Base-by-base conservation (phyloP, 2,797 vertebrate species). In the Lepilemur ruficaudatus region DNA sequence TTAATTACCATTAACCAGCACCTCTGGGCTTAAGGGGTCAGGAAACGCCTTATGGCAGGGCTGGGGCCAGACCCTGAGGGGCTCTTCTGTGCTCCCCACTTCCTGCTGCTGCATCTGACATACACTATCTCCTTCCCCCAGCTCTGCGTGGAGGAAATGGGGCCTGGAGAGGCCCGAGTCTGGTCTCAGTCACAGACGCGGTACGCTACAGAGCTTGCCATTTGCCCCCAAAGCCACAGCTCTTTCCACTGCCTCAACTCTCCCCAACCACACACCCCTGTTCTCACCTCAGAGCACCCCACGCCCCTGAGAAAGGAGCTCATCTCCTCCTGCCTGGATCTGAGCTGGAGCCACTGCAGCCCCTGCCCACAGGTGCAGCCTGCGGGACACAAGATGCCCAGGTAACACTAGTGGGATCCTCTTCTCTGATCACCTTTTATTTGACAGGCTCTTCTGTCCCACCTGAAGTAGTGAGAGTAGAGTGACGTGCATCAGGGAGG, bases 71-170 rank as follows among this genome's bases (percentile, higher is more conserved):
- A 63, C 52, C 30, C 41, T 32, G 82, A 35, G 4, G 2, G 3
- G 63, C 72, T 38, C 41, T 32, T 65, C 2, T 1, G 30, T 43
- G 48, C 0, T 7, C 12, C 57, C 52, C 30, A 10, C 55, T 38
- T 28, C 1, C 22, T 2, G 7, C 4, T 5, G 75, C 32, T 2
- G 2, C 8, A 8, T 32, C 46, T 70, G 32, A n/a, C 41, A 17
- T 35, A 14, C 28, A 32, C 10, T 0, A 0, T 52, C 59, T 65
- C 61, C 48, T 57, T n/a, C 38, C 5, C 25, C 30, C 65, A 14
- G 22, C 20, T 20, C 14, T 25, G 13, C 25, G 4, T 0, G 43
- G 61, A 22, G 89, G 41, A 23, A 17, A 13, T 13, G 20, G 35
- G 80, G 43, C n/a, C 18, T 4, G 46, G 50, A 43, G 14, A 12